Base-by-base conservation (phyloP, 2,797 vertebrate genomes). In the Arnoldichthys spilopterus region DNA sequence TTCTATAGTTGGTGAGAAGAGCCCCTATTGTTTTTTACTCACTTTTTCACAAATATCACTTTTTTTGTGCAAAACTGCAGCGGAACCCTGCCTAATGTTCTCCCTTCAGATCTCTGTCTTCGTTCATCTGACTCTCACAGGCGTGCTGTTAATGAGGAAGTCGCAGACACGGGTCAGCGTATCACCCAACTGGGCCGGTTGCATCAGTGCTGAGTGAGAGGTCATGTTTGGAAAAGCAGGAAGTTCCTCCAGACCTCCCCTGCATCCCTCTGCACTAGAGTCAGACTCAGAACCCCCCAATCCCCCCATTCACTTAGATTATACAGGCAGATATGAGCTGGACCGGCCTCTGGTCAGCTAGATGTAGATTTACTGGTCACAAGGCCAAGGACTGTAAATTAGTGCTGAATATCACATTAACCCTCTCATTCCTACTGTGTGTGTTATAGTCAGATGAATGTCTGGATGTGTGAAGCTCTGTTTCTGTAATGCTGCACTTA, bases 161-260 rank as follows among this genome's bases (percentile, higher is more conserved):
- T 58, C 69, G 47, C 34, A 7, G 26, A 24, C 26, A 11, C 28
- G 22, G n/a, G 30, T 45, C 61, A 78, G 61, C 53, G 56, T 61
- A 77, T 70, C 54, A 77, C 22, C 71, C 30, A 15, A 61, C 54
- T 54, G 26, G 22, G 26, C 32, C 37, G 24, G 43, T 56, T 81
- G 30, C 47, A 77, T 69, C 64, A 70, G n/a, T 56, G 16, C 20
- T 69, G 43, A 30, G 34, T 68, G 45, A 54, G 49, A 68, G 71
- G 64, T 76, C 54, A 63, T 69, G 58, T 77, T 61, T 77, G 54
- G 22, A 73, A 28, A 62, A 77, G 54, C 63, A 40, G 54, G 53
- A 40, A 53, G 69, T 77, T 68, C 72, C 63, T 63, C 63, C 49
- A 69, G 47, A 40, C 9, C 70, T 74, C 32, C 63, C 12, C 22